Evolutionary conservation across 1,140 invertebrate species (phyloP).

Genomic region (Bombus superbus): DNA sequence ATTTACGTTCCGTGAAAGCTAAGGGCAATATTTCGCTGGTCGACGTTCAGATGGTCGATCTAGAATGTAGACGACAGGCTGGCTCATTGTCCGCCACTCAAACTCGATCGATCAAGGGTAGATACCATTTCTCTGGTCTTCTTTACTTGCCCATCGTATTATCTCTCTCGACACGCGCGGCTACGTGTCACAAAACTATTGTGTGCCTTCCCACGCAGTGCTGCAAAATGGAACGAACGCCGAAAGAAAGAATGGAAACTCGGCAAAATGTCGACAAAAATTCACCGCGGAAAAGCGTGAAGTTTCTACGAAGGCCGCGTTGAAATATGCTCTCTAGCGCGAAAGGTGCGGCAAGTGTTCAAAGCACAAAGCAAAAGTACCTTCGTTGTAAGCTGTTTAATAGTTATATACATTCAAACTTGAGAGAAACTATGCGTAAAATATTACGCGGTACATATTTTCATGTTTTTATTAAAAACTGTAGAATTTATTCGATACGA

Average conservation of each 20-base stretch:
- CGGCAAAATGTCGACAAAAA: neutral
- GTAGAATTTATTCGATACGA: no score
- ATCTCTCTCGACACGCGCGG: neutral
- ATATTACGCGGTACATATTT: neutral
- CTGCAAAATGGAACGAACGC: neutral
- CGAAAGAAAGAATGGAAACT: neutral
- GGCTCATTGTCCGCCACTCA: neutral
- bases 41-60: neutral
- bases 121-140: neutral
- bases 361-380: constrained; percentile 4
- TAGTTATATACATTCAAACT: neutral
- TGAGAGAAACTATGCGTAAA: no score
- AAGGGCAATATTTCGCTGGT: neutral
- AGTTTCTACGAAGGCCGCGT: constrained; percentile 4
- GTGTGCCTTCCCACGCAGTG: constrained; percentile 15
- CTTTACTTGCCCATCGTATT: neutral
- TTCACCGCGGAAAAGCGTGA: neutral
- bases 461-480: neutral
- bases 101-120: constrained; percentile 32
- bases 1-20: neutral
- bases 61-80: neutral
- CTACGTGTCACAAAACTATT: constrained; percentile 19
- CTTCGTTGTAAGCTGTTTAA: neutral
- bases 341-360: neutral
- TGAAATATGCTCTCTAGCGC: neutral